These are phyloP conservation scores for Gymnobelideus leadbeateri DNA, from an alignment of 2,113 vertebrate genomes.

Conservation along the genomic window DNA sequence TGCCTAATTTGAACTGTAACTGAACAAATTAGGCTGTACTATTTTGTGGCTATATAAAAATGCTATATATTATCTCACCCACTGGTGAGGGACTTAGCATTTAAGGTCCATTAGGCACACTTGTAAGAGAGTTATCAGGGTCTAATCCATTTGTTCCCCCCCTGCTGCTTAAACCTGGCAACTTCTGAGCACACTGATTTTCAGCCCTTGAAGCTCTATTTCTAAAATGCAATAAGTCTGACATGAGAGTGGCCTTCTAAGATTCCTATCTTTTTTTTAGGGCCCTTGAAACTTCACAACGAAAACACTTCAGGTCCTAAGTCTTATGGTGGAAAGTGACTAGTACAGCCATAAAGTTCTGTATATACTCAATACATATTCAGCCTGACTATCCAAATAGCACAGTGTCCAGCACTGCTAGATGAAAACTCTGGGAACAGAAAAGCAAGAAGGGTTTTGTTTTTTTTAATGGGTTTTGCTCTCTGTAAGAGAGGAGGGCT, in stretches of 20 bases:
- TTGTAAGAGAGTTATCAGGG: slow-evolving; percentile 1
- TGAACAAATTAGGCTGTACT: not conserved
- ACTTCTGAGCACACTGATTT: not conserved
- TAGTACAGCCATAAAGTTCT: not conserved
- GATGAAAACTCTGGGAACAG: not conserved
- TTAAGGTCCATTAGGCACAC: not conserved
- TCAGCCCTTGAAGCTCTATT: not conserved
- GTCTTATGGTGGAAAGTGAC: not conserved
- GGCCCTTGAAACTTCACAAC: not conserved
- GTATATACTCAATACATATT: not conserved
- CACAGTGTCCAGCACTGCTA: not conserved
- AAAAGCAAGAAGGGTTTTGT: not conserved
- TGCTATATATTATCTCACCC: not conserved
- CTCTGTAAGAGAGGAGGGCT: not conserved
- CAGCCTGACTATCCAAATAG: not conserved
- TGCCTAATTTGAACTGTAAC: not conserved
- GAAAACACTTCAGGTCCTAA: not conserved
- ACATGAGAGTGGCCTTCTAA: not conserved
- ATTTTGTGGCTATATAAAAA: not conserved
- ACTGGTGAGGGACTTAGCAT: not conserved
- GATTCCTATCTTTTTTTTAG: not conserved
- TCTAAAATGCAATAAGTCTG: not conserved
- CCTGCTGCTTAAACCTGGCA: not conserved
- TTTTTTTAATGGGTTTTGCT: not conserved
- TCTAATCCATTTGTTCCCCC: not conserved